Conservation (phyloP, 1,140 invertebrate species). For the Papilio xuthus region DNA sequence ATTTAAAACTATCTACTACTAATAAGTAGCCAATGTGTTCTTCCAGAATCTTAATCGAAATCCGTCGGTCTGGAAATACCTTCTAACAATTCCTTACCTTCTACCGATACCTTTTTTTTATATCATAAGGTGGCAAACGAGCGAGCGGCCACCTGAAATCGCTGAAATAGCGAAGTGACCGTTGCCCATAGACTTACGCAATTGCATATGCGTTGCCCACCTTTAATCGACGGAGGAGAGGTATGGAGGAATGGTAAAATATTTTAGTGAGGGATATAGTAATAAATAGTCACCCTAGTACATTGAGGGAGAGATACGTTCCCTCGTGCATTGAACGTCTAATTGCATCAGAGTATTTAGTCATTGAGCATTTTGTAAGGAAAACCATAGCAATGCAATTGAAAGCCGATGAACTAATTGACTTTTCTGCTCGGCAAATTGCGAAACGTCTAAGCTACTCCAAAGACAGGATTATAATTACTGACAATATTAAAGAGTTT, state of each 20-base stretch:
- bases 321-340: not conserved
- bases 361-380: conserved; percentile 32
- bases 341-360: conserved; percentile 28
- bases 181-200: too few relatives aligned
- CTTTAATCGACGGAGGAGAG: too few relatives aligned
- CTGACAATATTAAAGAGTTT: conserved; percentile 2
- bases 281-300: not conserved
- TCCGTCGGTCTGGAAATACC: too few relatives aligned
- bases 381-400: conserved; percentile 35
- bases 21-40: too few relatives aligned
- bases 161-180: too few relatives aligned
- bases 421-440: conserved; percentile 36
- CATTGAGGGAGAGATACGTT: not conserved
- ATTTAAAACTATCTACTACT: too few relatives aligned
- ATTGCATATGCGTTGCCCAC: too few relatives aligned
- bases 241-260: not conserved
- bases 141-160: too few relatives aligned
- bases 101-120: too few relatives aligned
- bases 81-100: too few relatives aligned
- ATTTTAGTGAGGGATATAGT: not conserved
- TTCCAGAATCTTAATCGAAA: too few relatives aligned
- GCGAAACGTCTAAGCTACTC: conserved; percentile 24
- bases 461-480: conserved; percentile 28
- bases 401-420: conserved; percentile 36
- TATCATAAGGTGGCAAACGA: too few relatives aligned